Evolutionary conservation across 2,113 vertebrate genomes (phyloP).

Genomic region (Oreochromis aureus): DNA sequence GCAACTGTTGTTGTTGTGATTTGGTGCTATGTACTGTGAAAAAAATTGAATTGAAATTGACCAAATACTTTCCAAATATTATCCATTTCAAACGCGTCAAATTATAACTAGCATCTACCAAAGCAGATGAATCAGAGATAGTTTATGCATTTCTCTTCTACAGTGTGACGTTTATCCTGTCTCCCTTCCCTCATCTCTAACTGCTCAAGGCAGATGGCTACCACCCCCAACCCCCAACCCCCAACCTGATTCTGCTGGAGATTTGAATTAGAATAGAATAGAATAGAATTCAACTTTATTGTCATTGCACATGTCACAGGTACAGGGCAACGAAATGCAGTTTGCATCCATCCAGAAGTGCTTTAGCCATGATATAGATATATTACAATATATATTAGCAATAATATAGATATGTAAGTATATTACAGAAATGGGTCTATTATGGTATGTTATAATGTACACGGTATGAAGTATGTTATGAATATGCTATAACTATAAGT

Average conservation of each 20-base stretch:
- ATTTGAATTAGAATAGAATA: no score
- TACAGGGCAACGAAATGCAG: no score
- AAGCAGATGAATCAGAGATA: neutral
- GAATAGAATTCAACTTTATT: no score
- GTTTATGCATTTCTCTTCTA: neutral
- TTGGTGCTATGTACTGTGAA: neutral
- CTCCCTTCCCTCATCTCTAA: neutral
- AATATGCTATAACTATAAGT: no score
- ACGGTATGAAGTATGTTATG: no score
- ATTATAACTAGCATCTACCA: neutral
- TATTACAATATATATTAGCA: no score
- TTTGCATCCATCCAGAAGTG: no score
- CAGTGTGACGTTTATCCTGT: neutral
- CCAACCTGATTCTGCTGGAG: neutral
- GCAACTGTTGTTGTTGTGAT: neutral
- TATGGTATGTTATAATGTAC: no score
- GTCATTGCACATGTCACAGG: no score
- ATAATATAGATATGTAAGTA: no score
- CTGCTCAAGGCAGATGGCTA: neutral
- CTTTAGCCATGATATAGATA: no score
- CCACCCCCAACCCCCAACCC: neutral
- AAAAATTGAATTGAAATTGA: neutral
- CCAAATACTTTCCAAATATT: neutral
- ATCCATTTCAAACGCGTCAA: neutral
- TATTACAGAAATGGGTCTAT: no score